Evolutionary conservation across 2,888 invertebrate genomes (phyloP).

Genomic region (Neoitamus cyanurus): DNA sequence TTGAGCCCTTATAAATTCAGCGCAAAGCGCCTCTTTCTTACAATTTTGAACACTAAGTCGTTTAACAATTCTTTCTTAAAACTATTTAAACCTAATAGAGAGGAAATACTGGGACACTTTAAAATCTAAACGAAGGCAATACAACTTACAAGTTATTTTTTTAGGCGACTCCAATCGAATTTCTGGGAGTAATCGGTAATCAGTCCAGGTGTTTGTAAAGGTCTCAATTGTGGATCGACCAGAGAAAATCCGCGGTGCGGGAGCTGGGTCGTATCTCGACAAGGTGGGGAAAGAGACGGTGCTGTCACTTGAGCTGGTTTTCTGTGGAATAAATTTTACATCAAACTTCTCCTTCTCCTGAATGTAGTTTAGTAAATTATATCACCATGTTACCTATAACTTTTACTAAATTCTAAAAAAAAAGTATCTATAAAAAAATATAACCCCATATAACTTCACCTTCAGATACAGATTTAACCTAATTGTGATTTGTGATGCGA

Average conservation of each 20-base stretch:
- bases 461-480: too few relatives aligned
- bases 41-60: background rate
- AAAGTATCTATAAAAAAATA: too few relatives aligned
- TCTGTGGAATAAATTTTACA: background rate
- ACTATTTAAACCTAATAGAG: background rate
- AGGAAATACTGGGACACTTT: background rate
- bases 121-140: background rate
- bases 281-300: slow-evolving; percentile 56
- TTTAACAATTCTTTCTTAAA: background rate
- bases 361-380: too few relatives aligned
- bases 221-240: slow-evolving; percentile 48
- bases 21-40: background rate
- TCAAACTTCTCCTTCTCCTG: too few relatives aligned
- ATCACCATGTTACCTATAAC: too few relatives aligned
- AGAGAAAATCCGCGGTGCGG: slow-evolving; percentile 48
- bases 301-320: background rate
- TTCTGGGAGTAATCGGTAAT: slow-evolving; percentile 54
- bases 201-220: slow-evolving; percentile 54
- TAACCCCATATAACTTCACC: too few relatives aligned
- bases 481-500: too few relatives aligned
- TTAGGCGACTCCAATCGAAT: slow-evolving; percentile 44
- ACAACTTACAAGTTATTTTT: background rate
- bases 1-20: slow-evolving; percentile 8
- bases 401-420: too few relatives aligned
- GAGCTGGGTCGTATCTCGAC: slow-evolving; percentile 53